These are phyloP conservation scores for Poecilobothrus nobilitatus DNA, from an alignment of 2,888 invertebrate genomes.

Conservation along the genomic window DNA sequence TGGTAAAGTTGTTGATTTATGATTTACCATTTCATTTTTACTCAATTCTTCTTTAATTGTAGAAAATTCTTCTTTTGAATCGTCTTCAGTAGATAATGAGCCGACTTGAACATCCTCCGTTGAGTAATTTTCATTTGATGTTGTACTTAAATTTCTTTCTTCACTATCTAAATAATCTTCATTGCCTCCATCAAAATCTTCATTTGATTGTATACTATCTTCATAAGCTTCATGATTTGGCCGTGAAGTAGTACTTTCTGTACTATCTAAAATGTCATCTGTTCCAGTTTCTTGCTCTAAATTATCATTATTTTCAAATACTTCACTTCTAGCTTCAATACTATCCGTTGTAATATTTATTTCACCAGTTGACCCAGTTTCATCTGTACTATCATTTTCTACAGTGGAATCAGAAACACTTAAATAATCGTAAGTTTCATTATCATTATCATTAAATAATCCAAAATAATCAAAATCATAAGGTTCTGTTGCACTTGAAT, in stretches of 20 bases:
- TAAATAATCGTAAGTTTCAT: constrained; percentile 31
- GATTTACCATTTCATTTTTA: not conserved
- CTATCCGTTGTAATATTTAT: not conserved
- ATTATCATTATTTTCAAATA: constrained; percentile 14
- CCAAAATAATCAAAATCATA: not conserved
- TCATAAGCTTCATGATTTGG: not conserved
- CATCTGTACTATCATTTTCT: not conserved
- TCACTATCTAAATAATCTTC: not conserved
- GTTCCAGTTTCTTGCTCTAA: not conserved
- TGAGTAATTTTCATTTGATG: not conserved
- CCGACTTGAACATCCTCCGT: not conserved
- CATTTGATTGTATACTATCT: not conserved
- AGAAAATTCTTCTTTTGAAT: not conserved
- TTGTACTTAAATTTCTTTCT: not conserved
- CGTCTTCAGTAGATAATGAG: not conserved
- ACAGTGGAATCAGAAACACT: not conserved
- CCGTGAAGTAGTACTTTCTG: not conserved
- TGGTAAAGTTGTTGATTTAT: not conserved
- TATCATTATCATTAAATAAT: constrained; percentile 33
- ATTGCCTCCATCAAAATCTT: not conserved
- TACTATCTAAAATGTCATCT: no score
- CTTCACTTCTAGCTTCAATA: constrained; percentile 16
- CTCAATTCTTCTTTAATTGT: not conserved
- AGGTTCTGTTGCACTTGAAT: not conserved
- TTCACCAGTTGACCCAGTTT: not conserved